A percentile compares a stretch with the other conserved stretches of the same genome.
Conservation (phyloP, 2,797 vertebrate species). For the Microhierax caerulescens region DNA sequence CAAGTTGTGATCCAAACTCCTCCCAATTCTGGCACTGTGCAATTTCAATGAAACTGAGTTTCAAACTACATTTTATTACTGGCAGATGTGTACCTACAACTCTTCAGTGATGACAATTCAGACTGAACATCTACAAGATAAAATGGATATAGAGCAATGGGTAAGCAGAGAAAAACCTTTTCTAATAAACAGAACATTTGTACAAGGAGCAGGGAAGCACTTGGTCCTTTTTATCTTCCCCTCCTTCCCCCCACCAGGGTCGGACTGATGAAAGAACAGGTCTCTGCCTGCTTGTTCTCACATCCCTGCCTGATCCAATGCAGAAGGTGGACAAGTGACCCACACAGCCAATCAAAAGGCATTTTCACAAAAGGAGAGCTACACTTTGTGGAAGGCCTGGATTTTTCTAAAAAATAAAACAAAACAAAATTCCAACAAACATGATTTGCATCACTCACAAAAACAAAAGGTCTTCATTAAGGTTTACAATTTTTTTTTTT, state of each 20-base stretch:
- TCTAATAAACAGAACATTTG: neutral
- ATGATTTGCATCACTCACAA: neutral
- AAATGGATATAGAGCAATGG: neutral
- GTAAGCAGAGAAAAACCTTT: neutral
- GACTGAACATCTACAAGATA: neutral
- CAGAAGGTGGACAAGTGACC: neutral
- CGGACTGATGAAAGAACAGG: neutral
- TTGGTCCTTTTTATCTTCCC: neutral
- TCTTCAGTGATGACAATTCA: neutral
- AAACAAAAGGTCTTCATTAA: neutral
- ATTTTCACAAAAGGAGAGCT: neutral
- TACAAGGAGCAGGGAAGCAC: neutral
- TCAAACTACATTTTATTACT: neutral
- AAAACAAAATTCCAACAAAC: neutral
- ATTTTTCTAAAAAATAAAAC: neutral
- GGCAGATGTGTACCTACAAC: neutral
- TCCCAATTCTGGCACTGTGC: neutral
- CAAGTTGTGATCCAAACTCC: neutral
- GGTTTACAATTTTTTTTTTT: neutral
- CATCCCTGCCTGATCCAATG: neutral
- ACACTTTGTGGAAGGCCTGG: neutral
- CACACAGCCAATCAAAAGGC: neutral
- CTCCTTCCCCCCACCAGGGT: neutral
- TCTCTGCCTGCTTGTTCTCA: neutral
- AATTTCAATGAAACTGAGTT: neutral